Conservation (phyloP, 30 jellyfish, hydroid and myxozoan species). For the Nemopilema nomurai region DNA sequence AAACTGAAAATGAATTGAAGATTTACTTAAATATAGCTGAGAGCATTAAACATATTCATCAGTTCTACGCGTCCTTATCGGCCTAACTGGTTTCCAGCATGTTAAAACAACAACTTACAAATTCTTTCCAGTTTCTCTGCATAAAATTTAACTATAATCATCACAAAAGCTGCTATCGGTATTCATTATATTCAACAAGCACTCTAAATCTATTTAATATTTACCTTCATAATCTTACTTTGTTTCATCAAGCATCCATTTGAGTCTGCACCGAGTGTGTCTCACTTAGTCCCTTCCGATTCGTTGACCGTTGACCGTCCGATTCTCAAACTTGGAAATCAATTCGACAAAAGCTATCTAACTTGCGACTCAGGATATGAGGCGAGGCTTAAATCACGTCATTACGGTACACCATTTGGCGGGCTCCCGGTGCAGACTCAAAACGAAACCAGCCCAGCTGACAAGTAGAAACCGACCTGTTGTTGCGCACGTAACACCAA, state of each 20-base stretch:
- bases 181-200: slow-evolving; percentile 26
- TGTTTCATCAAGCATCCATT: neutral
- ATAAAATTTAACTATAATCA: slow-evolving; percentile 42
- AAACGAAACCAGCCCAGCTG: neutral
- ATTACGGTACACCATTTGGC: neutral
- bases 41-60: slow-evolving; percentile 51
- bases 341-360: no score
- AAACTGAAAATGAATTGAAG: slow-evolving; percentile 32
- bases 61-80: neutral
- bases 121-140: slow-evolving; percentile 36
- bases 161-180: slow-evolving; percentile 14
- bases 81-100: slow-evolving; percentile 67
- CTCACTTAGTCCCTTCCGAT: no score
- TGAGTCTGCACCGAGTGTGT: slow-evolving; percentile 23
- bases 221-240: slow-evolving; percentile 24
- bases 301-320: neutral
- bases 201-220: slow-evolving; percentile 6
- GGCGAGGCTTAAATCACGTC: neutral
- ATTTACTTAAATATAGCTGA: slow-evolving; percentile 68
- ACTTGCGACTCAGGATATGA: no score
- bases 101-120: slow-evolving; percentile 42
- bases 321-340: no score
- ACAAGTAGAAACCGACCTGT: slow-evolving; percentile 1
- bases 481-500: slow-evolving; percentile 30
- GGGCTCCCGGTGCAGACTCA: neutral